Percentiles rank a stretch among this genome's conserved stretches.
Conservation (phyloP, 2,888 invertebrate genomes). For the Habrosyne pyritoides region DNA sequence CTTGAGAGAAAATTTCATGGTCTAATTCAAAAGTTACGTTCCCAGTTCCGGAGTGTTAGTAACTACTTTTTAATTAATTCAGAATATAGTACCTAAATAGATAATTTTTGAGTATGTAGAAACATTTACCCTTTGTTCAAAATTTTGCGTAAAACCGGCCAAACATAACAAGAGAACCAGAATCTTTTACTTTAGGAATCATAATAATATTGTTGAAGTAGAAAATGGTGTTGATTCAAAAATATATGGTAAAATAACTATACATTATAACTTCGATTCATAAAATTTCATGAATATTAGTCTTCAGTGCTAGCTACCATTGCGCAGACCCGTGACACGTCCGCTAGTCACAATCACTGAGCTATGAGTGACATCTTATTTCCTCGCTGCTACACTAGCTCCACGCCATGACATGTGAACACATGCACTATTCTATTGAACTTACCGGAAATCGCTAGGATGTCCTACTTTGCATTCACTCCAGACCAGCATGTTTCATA, state of each 20-base stretch:
- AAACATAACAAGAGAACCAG: not conserved
- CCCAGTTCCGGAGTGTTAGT: not conserved
- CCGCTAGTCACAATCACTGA: slow-evolving; percentile 49
- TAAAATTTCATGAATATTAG: slow-evolving; percentile 18
- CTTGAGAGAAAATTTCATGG: slow-evolving; percentile 10
- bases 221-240: too few species aligned
- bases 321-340: slow-evolving; percentile 45
- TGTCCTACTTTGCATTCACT: slow-evolving; percentile 44
- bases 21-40: slow-evolving; percentile 28
- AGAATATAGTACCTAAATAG: not conserved
- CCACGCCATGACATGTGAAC: slow-evolving; percentile 28
- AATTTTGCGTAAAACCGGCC: not conserved
- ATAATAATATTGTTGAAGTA: not conserved
- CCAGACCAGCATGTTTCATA: not conserved
- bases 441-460: slow-evolving; percentile 47
- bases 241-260: too few species aligned
- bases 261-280: not conserved
- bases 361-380: slow-evolving; percentile 74
- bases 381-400: slow-evolving; percentile 55
- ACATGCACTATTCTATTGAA: slow-evolving; percentile 45
- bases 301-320: slow-evolving; percentile 26
- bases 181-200: not conserved
- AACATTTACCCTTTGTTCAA: not conserved
- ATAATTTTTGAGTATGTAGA: not conserved
- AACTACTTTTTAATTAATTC: not conserved